Evolutionary conservation across 2,888 invertebrate genomes (phyloP), one percentile per base, ranked within the genome.

Genomic region (Psococerastis gibbosa): DNA sequence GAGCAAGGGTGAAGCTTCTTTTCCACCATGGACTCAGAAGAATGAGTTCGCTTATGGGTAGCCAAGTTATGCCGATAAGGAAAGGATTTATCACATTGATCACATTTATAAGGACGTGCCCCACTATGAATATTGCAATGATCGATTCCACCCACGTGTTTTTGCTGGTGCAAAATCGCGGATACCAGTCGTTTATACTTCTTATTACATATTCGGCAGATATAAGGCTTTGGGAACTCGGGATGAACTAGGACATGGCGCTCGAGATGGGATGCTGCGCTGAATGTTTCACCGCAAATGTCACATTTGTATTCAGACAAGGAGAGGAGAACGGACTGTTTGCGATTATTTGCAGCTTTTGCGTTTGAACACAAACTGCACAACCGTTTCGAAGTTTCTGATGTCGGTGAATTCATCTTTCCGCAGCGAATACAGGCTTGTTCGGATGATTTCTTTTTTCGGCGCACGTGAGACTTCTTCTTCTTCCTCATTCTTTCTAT

Each of bases 1-100:
- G 63, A 57, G 45, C 72, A 72, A 2, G 62, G 38, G 16, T 38
- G 38, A 15, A 38, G n/a, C 22, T 46, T 43, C 8, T n/a, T 35
- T n/a, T 44, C 44, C 22, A 22, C 17, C 9, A 22, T 9, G 2
- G 43, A 32, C 9, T 41, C 45, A 6, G 45, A 42, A 15, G 46
- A 45, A n/a, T 44, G 44, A 3, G 41, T 34, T 15, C 46, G 45
- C 32, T 48, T 45, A 22, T 48, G 48, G 1, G 45, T 45, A 11
- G 48, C 47, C 6, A 49, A 33, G 9, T 46, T 41, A 16, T 48
- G 47, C 2, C 46, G 35, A 32, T 47, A 47, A 2, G 47, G 45
- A 38, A 43, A 48, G 2, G 48, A 38, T 11, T 45, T 9, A 6
- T 46, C 48, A 35, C 48, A 48, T 15, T 41, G 35, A 5, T 38